Percentiles rank a stretch among this genome's conserved stretches.
phyloP scores from a whole-genome alignment of 1,140 invertebrate genomes.

The Ladona fulva region DNA sequence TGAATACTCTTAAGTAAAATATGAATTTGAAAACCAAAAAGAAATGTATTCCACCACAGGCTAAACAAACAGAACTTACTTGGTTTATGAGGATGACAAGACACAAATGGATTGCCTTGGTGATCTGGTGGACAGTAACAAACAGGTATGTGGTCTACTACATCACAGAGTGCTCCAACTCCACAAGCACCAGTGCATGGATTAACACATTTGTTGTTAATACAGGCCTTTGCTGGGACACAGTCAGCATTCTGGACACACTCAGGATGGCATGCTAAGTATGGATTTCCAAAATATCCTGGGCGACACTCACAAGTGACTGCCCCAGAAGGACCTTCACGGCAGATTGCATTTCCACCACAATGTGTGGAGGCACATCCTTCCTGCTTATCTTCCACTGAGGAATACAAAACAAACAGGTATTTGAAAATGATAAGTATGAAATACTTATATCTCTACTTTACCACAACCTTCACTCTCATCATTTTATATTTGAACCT shows the following conservation, averaged over 20 bases:
- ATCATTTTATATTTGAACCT: no score
- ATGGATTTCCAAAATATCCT: slow-evolving; percentile 63
- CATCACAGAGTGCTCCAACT: slow-evolving; percentile 59
- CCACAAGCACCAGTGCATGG: slow-evolving; percentile 71
- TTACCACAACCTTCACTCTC: no score
- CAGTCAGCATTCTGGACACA: slow-evolving; percentile 73
- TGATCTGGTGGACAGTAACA: slow-evolving; percentile 63
- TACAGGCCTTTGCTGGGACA: slow-evolving; percentile 52
- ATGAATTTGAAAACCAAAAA: no score
- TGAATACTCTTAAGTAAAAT: no score
- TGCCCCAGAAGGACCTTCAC: slow-evolving; percentile 41
- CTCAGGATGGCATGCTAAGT: slow-evolving; percentile 62
- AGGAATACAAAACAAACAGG: slow-evolving; percentile 24
- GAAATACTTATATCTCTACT: no score
- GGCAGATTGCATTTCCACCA: slow-evolving; percentile 65
- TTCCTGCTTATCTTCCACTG: slow-evolving; percentile 40
- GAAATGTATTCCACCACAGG: no score
- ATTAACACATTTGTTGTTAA: slow-evolving; percentile 70
- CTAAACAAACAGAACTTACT: slow-evolving; percentile 19
- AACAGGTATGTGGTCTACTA: slow-evolving; percentile 65
- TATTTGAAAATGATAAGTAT: slow-evolving; percentile 16
- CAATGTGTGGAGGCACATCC: slow-evolving; percentile 60
- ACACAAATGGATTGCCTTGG: slow-evolving; percentile 68
- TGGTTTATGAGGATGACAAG: slow-evolving; percentile 48
- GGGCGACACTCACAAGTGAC: slow-evolving; percentile 53